Conservation (phyloP, 2,113 vertebrate species). For the Chionomys nivalis region DNA sequence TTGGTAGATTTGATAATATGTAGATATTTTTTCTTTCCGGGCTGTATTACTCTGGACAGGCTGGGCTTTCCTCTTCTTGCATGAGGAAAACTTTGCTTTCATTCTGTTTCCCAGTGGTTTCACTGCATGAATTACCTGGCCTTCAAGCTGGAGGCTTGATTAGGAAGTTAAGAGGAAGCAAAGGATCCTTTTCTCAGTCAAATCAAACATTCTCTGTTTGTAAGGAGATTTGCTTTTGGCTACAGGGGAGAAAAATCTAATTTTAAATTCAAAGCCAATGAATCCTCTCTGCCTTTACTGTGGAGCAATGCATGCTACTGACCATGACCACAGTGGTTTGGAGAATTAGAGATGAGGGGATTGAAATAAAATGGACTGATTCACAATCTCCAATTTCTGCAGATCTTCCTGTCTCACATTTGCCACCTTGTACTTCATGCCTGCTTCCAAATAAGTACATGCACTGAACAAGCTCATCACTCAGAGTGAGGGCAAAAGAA, state of each 20-base stretch:
- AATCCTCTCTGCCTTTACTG: neutral
- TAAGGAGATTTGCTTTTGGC: constrained; percentile 11
- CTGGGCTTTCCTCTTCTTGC: neutral
- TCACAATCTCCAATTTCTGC: neutral
- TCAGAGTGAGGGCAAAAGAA: neutral
- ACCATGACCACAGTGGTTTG: neutral
- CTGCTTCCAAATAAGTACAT: neutral
- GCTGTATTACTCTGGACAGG: neutral
- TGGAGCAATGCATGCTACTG: neutral
- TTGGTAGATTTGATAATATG: neutral
- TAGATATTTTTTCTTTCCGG: neutral
- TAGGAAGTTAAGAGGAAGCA: constrained; percentile 32
- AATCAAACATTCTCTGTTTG: constrained; percentile 24
- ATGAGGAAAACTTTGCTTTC: neutral
- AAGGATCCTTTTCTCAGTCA: neutral
- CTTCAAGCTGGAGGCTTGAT: constrained; percentile 11
- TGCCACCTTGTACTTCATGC: neutral
- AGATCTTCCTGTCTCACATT: neutral
- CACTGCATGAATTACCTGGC: neutral
- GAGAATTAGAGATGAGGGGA: neutral
- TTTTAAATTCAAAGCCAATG: constrained; percentile 13
- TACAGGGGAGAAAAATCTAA: neutral
- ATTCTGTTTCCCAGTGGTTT: neutral
- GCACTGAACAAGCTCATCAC: neutral
- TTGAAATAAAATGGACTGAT: neutral